Percentiles rank a stretch among this genome's conserved stretches.
These are phyloP conservation scores for Bursaphelenchus mucronatus DNA, from an alignment of 1,140 invertebrate genomes.

Conservation along the genomic window DNA sequence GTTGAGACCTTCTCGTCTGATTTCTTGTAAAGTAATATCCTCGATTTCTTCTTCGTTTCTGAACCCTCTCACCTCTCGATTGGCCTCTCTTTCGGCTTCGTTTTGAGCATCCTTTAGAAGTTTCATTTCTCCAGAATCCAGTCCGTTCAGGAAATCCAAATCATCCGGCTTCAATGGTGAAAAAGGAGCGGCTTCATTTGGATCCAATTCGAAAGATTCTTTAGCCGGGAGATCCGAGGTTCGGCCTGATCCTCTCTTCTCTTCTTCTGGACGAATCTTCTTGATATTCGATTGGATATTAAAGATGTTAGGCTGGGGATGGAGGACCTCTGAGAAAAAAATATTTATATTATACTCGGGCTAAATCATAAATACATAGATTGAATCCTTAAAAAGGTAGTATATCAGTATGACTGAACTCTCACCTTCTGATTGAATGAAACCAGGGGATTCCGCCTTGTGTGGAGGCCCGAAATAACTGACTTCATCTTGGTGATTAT, in stretches of 20 bases:
- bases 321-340: not conserved
- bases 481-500: constrained; percentile 38
- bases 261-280: not conserved
- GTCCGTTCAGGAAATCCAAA: no score
- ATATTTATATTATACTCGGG: not conserved
- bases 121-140: no score
- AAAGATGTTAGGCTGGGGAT: not conserved
- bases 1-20: not conserved
- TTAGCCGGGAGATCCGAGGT: no score
- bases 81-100: no score
- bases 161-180: no score
- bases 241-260: no score
- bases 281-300: constrained; percentile 14
- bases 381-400: constrained; percentile 9
- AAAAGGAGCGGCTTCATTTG: no score
- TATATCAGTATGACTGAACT: not conserved
- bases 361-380: not conserved
- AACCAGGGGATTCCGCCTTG: not conserved
- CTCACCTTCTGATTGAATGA: not conserved
- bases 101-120: no score
- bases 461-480: constrained; percentile 39
- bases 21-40: constrained; percentile 8
- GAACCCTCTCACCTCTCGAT: no score
- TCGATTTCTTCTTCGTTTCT: not conserved
- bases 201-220: no score